phyloP scores from a whole-genome alignment of 2,797 vertebrate species.

The Gephyroberyx darwinii region DNA sequence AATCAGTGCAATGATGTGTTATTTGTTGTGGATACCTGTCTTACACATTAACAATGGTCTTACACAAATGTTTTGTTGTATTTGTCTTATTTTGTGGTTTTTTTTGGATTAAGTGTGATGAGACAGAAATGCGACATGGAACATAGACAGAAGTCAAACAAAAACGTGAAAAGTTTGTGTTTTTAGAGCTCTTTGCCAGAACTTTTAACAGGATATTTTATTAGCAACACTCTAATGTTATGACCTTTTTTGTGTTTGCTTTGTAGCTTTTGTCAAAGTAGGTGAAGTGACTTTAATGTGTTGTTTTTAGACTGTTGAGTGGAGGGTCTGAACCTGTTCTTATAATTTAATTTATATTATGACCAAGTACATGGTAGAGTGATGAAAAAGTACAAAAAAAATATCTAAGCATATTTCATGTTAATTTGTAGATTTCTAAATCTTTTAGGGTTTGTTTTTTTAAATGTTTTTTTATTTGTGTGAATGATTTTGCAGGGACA shows the following conservation, averaged over 20 bases:
- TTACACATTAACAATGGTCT: slow-evolving; percentile 27
- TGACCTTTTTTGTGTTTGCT: slow-evolving; percentile 36
- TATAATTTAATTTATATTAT: slow-evolving; percentile 74
- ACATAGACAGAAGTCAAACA: slow-evolving; percentile 34
- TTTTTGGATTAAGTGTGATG: slow-evolving; percentile 22
- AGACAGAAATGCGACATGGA: slow-evolving; percentile 8
- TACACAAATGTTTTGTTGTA: too few species aligned
- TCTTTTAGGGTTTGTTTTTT: background rate
- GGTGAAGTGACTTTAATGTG: slow-evolving; percentile 19
- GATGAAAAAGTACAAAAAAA: slow-evolving; percentile 54
- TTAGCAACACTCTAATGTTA: slow-evolving; percentile 39
- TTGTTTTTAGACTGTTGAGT: slow-evolving; percentile 38
- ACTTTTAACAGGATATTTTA: slow-evolving; percentile 26
- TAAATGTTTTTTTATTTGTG: slow-evolving; percentile 35
- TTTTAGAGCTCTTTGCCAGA: slow-evolving; percentile 16
- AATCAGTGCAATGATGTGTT: slow-evolving; percentile 58
- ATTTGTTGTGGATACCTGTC: slow-evolving; percentile 28
- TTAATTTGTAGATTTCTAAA: slow-evolving; percentile 66
- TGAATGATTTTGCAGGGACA: slow-evolving; percentile 51
- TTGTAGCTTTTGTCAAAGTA: slow-evolving; percentile 38
- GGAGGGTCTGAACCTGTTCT: slow-evolving; percentile 40
- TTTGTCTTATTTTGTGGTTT: slow-evolving; percentile 21
- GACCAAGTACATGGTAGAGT: slow-evolving; percentile 54
- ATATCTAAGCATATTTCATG: slow-evolving; percentile 65
- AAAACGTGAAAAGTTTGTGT: slow-evolving; percentile 35